Base-by-base conservation (phyloP, 2,888 invertebrate genomes). In the Ennomos fuscantarius region DNA sequence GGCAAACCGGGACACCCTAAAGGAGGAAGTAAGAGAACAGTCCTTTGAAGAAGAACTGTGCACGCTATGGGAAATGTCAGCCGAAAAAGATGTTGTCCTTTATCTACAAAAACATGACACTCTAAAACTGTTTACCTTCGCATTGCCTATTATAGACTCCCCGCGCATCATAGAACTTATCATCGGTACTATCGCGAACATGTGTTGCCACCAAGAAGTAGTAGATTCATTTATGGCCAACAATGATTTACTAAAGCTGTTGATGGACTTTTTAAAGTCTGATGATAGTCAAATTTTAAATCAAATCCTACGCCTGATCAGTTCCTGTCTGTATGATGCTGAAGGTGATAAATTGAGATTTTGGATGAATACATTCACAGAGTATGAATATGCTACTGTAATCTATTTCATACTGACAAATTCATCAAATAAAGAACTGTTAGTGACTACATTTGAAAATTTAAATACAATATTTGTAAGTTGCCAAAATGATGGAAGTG, bases 21-120 rank as follows among this genome's bases (percentile, higher is more conserved):
- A 92, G 41, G 93, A 94, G 49, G 91, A 94, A 65, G 85, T 94
- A 41, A 93, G 94, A 78, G 92, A 93, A 51, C 91, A 94, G 57
- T 87, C 94, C 0, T 87, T 96, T 45, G 97, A 97, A 86, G 93
- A 93, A 24, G 95, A 96, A 72, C 87, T 97, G 36, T 96, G 96
- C 74, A 94, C 94, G 8, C 80, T 97, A 0, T 97, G 97, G 97
- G 97, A 97, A 69, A 97, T 97, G 96, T 95, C 97, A 0, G 93
- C 95, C 0, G 96, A 97, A 68, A 93, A 94, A 64, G 96, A 96
- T 74, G 95, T 97, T 0, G 95, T 96, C 9, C 74, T 93, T 40
- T 95, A 95, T 73, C 85, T 97, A 9, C 84, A 95, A 53, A 91
- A 95, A 67, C 93, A 96, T 61, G 93, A 95, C 60, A 94, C 95